Conservation (phyloP, 2,113 vertebrate genomes). For the Rhodinocichla rosea region DNA sequence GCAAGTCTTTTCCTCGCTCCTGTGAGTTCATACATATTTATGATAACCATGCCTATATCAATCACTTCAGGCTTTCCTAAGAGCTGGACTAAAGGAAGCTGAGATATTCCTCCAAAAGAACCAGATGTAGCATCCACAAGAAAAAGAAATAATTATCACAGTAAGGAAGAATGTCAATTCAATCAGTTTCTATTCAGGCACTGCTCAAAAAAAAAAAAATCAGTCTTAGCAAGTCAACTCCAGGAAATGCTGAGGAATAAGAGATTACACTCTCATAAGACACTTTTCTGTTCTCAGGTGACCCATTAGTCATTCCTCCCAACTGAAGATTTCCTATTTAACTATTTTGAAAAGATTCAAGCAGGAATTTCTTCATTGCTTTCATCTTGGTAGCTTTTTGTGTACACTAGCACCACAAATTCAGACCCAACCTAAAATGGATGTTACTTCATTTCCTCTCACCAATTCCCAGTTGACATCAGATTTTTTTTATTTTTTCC, state of each 20-base stretch:
- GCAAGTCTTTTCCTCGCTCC: not conserved
- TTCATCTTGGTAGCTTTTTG: not conserved
- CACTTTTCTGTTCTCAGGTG: slow-evolving; percentile 7
- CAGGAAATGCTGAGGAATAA: not conserved
- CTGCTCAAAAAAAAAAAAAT: not conserved
- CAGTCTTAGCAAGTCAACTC: not conserved
- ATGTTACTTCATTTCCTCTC: not conserved
- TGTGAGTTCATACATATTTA: not conserved
- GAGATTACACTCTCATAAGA: not conserved
- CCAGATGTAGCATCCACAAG: not conserved
- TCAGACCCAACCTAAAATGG: not conserved
- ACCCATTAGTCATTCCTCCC: not conserved
- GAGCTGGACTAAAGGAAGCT: not conserved
- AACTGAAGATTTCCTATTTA: not conserved
- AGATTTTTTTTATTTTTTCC: not conserved
- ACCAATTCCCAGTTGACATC: not conserved
- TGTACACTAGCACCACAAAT: not conserved
- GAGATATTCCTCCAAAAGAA: not conserved
- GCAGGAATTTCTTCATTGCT: not conserved
- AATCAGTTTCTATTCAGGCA: slow-evolving; percentile 45
- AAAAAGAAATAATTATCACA: slow-evolving; percentile 1
- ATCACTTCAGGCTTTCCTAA: not conserved
- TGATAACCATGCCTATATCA: not conserved
- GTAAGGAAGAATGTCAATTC: not conserved
- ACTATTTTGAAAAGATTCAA: not conserved